These are phyloP conservation scores for Ammodytes dubius DNA, from an alignment of 2,113 vertebrate genomes.

Conservation along the genomic window DNA sequence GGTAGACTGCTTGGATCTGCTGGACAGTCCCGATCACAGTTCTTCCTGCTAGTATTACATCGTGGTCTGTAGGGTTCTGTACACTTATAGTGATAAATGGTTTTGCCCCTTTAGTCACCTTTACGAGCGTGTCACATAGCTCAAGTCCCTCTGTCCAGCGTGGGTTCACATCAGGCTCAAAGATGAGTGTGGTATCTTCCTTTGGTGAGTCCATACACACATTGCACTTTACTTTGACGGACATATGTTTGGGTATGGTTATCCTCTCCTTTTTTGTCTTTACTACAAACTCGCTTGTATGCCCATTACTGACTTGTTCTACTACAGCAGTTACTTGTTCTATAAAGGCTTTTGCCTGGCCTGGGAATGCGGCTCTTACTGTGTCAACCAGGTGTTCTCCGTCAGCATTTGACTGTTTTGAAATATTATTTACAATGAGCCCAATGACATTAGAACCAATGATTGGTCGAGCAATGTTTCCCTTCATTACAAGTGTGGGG, in stretches of 20 bases:
- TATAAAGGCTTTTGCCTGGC: too few relatives aligned
- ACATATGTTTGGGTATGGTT: neutral
- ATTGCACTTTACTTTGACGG: neutral
- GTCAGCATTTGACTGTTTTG: too few relatives aligned
- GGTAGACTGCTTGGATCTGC: neutral
- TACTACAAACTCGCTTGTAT: neutral
- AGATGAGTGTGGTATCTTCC: too few relatives aligned
- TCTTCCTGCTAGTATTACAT: neutral
- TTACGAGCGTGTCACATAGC: neutral
- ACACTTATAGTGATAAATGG: neutral
- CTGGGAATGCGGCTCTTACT: too few relatives aligned
- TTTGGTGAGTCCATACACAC: neutral
- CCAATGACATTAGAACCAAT: too few relatives aligned
- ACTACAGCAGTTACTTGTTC: neutral
- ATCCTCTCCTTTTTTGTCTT: slow-evolving; percentile 1
- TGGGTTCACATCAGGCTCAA: too few relatives aligned
- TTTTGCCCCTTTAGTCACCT: neutral
- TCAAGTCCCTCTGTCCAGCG: too few relatives aligned
- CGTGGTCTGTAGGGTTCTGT: neutral
- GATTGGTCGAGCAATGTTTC: too few relatives aligned
- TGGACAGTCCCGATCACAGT: neutral
- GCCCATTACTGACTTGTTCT: neutral
- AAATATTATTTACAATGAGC: too few relatives aligned
- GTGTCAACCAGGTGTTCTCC: too few relatives aligned
- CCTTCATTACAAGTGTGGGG: too few relatives aligned